phyloP scores from a whole-genome alignment of 2,888 invertebrate genomes.

The Parascotia fuliginaria region DNA sequence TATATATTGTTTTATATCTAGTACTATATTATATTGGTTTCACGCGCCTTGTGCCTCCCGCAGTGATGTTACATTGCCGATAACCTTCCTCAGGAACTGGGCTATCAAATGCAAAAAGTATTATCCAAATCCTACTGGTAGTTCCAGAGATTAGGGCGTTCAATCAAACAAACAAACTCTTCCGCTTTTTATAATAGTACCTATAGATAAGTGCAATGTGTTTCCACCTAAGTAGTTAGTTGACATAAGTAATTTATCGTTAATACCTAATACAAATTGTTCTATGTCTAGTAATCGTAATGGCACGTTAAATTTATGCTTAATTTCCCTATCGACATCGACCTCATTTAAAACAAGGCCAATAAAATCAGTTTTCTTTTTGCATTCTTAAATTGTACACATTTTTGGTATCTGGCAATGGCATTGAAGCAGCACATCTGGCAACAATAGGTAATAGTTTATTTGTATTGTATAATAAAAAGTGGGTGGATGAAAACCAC shows the following conservation, averaged over 20 bases:
- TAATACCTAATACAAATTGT: background rate
- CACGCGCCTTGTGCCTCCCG: too few species aligned
- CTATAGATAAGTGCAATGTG: background rate
- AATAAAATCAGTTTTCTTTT: conserved; percentile 25
- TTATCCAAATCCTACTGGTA: too few species aligned
- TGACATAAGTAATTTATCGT: background rate
- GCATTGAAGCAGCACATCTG: conserved; percentile 52
- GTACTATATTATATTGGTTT: too few species aligned
- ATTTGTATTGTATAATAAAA: conserved; percentile 34
- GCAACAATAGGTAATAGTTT: conserved; percentile 37
- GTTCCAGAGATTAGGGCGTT: too few species aligned
- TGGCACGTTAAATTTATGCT: conserved; percentile 24
- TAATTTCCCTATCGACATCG: conserved; percentile 35
- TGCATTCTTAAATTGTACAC: conserved; percentile 40
- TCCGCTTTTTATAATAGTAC: too few species aligned
- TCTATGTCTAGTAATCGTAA: conserved; percentile 15
- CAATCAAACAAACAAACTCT: too few species aligned
- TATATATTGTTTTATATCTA: too few species aligned
- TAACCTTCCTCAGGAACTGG: too few species aligned
- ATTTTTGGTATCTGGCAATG: conserved; percentile 53
- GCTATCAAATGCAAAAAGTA: too few species aligned
- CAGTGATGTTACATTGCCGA: too few species aligned
- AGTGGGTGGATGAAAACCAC: conserved; percentile 12
- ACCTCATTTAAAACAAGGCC: conserved; percentile 38
- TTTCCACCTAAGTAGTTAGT: background rate